phyloP scores from a whole-genome alignment of 2,797 vertebrate species.

The Parotocinclus haroldoi region DNA sequence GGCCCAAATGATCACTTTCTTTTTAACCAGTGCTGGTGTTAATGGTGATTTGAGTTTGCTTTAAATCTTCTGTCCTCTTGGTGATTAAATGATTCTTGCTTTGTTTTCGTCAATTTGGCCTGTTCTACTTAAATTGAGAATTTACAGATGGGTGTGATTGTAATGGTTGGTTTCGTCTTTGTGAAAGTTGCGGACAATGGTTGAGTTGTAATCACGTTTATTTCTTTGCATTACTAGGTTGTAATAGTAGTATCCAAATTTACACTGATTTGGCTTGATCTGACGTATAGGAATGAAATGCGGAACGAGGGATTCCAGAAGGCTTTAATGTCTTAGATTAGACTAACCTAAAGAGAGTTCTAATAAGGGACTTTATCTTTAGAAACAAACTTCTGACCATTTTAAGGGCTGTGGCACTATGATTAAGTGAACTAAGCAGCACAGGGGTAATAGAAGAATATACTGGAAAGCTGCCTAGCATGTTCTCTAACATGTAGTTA shows the following conservation, averaged over 20 bases:
- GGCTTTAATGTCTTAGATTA: no score
- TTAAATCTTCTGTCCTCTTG: conserved; percentile 6
- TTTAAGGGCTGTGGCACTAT: conserved; percentile 30
- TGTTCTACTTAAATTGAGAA: no score
- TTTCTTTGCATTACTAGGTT: no score
- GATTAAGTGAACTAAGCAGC: not conserved
- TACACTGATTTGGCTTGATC: no score
- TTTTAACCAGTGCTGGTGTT: conserved; percentile 6
- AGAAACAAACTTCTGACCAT: conserved; percentile 15
- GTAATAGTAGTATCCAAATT: no score
- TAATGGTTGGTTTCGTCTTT: conserved; percentile 26
- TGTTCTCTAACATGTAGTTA: not conserved
- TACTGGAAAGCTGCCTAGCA: conserved; percentile 6
- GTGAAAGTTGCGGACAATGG: conserved; percentile 21
- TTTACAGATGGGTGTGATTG: conserved; percentile 3
- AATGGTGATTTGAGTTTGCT: not conserved
- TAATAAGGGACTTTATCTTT: conserved; percentile 42
- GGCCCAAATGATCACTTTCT: not conserved
- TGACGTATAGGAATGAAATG: not conserved
- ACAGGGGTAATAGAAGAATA: conserved; percentile 4
- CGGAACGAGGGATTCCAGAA: not conserved
- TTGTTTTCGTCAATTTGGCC: not conserved
- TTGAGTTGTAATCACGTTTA: conserved; percentile 3
- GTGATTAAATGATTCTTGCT: not conserved
- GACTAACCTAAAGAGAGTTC: no score